Percentiles rank a stretch among this genome's conserved stretches.
Conservation (phyloP, 2,797 vertebrate genomes). For the Mormyrops boulengeri region DNA sequence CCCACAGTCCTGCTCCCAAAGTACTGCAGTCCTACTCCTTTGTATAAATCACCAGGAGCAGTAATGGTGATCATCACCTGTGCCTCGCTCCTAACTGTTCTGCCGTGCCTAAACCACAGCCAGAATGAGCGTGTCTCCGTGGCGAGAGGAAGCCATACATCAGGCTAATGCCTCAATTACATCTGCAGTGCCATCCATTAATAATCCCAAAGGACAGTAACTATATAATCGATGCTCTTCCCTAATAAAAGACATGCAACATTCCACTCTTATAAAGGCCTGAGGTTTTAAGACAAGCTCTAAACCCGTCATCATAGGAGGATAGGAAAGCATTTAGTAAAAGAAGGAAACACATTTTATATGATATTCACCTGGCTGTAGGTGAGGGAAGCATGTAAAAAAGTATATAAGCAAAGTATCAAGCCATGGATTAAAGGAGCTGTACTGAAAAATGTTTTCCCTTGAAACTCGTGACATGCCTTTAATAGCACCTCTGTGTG, state of each 20-base stretch:
- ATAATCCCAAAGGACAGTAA: conserved; percentile 6
- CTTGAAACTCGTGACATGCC: background rate
- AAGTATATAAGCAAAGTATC: background rate
- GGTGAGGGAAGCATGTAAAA: background rate
- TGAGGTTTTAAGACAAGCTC: background rate
- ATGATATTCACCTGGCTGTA: background rate
- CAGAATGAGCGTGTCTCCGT: background rate
- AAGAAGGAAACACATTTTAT: background rate
- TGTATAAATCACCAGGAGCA: background rate
- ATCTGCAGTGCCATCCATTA: conserved; percentile 8
- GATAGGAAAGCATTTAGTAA: background rate
- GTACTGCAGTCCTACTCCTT: background rate
- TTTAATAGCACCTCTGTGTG: background rate
- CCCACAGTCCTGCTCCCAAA: background rate
- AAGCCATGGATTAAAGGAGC: background rate
- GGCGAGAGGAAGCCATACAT: conserved; percentile 7
- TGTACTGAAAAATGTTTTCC: background rate
- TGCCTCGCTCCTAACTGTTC: background rate
- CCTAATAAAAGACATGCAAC: background rate
- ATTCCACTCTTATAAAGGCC: background rate
- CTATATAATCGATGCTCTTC: conserved; percentile 1
- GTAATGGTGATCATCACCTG: background rate
- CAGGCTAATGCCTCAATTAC: conserved; percentile 19
- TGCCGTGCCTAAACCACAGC: background rate
- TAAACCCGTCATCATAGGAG: background rate